Evolutionary conservation across 2,113 vertebrate genomes (phyloP).

Genomic region (Coregonus clupeaformis): DNA sequence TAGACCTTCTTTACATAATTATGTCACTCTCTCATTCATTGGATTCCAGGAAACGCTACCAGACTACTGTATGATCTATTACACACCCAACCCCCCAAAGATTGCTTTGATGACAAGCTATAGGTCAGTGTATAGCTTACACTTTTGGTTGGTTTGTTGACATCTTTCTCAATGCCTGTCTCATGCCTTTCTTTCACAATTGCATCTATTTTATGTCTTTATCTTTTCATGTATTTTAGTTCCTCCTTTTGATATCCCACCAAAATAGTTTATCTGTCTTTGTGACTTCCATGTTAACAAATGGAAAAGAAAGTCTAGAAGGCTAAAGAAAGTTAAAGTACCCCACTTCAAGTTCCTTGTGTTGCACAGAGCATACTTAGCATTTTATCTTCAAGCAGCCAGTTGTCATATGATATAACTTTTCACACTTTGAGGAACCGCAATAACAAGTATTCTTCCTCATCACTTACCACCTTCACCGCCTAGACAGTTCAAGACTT

Average conservation of each 20-base stretch:
- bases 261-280: background rate
- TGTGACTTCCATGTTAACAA: background rate
- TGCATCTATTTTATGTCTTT: background rate
- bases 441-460: background rate
- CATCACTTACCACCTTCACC: conserved; percentile 13
- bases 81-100: background rate
- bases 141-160: background rate
- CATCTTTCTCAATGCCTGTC: background rate
- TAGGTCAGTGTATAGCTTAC: background rate
- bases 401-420: background rate
- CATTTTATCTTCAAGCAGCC: background rate
- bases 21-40: background rate
- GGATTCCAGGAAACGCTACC: background rate
- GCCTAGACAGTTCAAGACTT: conserved; percentile 20
- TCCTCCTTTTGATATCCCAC: background rate
- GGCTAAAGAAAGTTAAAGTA: too few species aligned
- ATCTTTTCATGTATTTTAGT: background rate
- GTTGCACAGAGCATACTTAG: too few species aligned
- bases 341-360: too few species aligned
- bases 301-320: too few species aligned
- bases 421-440: conserved; percentile 46
- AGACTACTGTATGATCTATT: background rate
- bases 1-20: too few species aligned
- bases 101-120: background rate
- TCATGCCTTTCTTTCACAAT: background rate